Percentiles rank a stretch among this genome's conserved stretches.
phyloP scores from a whole-genome alignment of 2,888 invertebrate genomes.

The Andricus curvator region DNA sequence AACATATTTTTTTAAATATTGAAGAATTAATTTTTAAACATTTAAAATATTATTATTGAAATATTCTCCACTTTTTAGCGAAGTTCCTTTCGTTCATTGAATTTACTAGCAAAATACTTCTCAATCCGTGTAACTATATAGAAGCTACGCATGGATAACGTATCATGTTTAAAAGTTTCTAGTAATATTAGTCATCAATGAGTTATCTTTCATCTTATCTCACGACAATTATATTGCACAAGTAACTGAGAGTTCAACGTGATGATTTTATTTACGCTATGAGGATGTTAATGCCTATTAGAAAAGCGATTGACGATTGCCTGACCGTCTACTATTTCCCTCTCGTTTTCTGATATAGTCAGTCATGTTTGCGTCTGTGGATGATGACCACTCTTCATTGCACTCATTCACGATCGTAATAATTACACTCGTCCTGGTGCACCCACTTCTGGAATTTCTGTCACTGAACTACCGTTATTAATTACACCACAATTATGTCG shows the following conservation, averaged over 20 bases:
- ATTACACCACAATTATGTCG: conserved; percentile 3
- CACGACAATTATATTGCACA: background rate
- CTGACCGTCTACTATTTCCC: background rate
- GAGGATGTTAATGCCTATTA: conserved; percentile 5
- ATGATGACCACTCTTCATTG: conserved; percentile 38
- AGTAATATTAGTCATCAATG: background rate
- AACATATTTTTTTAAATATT: too few relatives aligned
- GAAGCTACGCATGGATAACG: too few relatives aligned
- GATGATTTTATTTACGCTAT: background rate
- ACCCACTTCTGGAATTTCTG: conserved; percentile 32
- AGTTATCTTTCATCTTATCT: background rate
- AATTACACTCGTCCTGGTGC: conserved; percentile 21
- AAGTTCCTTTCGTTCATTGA: too few relatives aligned
- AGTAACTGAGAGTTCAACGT: background rate
- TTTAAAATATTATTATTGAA: too few relatives aligned
- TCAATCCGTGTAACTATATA: too few relatives aligned
- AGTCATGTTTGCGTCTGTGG: background rate
- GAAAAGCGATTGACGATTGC: background rate
- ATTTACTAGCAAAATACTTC: too few relatives aligned
- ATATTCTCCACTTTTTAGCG: too few relatives aligned
- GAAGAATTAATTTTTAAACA: too few relatives aligned
- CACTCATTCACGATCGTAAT: conserved; percentile 36
- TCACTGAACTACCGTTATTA: conserved; percentile 37
- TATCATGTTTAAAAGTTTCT: too few relatives aligned
- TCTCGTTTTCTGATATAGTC: conserved; percentile 24